These are phyloP conservation scores for Rotaria socialis DNA, from an alignment of 2,888 invertebrate genomes.

Conservation along the genomic window DNA sequence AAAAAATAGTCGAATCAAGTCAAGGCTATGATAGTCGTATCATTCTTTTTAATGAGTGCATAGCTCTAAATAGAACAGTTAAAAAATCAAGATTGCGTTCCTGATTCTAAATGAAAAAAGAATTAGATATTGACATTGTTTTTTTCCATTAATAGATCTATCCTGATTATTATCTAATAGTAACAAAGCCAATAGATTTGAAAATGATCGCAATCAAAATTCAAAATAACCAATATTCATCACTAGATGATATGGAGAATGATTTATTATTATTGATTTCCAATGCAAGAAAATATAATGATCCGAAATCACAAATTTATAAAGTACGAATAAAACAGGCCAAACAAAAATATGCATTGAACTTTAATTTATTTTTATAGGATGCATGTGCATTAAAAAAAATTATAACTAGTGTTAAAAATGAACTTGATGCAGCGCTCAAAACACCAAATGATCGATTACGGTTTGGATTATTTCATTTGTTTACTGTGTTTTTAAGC, in stretches of 20 bases:
- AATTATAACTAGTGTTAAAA: not conserved
- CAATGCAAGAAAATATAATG: slow-evolving; percentile 91
- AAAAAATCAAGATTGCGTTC: too few species aligned
- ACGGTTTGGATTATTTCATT: not conserved
- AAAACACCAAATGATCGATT: not conserved
- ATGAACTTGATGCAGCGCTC: slow-evolving; percentile 8
- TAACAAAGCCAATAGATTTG: slow-evolving; percentile 87
- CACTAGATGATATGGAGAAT: slow-evolving; percentile 76
- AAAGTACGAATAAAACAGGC: slow-evolving; percentile 61
- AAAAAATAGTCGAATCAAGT: too few species aligned
- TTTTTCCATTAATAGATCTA: slow-evolving; percentile 62
- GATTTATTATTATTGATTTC: slow-evolving; percentile 83
- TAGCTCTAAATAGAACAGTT: too few species aligned
- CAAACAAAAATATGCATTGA: too few species aligned
- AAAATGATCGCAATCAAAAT: slow-evolving; percentile 86
- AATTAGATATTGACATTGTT: not conserved
- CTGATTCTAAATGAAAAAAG: too few species aligned
- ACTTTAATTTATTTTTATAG: not conserved
- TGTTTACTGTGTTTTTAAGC: not conserved
- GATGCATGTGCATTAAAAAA: slow-evolving; percentile 29
- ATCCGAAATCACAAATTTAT: slow-evolving; percentile 90
- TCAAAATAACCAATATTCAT: slow-evolving; percentile 74
- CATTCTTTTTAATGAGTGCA: too few species aligned
- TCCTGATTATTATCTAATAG: slow-evolving; percentile 89
- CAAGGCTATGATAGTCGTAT: too few species aligned